Base-by-base conservation (phyloP, 2,797 vertebrate genomes). In the Leuciscus waleckii region DNA sequence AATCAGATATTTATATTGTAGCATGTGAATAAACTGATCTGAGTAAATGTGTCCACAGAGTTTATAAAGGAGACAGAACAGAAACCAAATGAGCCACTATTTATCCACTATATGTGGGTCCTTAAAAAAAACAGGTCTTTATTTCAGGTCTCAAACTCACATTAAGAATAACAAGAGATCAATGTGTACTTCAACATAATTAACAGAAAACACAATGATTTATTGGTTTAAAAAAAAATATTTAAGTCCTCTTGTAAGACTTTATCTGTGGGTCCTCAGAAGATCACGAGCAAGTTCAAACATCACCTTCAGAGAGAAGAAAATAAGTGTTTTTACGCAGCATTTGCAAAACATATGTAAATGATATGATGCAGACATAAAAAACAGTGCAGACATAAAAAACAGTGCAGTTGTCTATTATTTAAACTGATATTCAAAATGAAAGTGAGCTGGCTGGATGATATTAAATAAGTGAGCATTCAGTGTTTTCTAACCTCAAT, bases 241-340 rank as follows among this genome's bases (percentile, higher is more conserved):
- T 58, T n/a, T 1, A 32, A 49, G 35, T 81, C n/a, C 29, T 26
- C 5, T 46, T 78, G 29, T 26, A 73, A 29, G 32, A 67, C 71
- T 58, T 13, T 26, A 23, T 77, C 21, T 13, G 67, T 56, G 19
- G 58, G 35, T 84, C 85, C 26, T 51, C 90, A 98, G 93, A 97
- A 98, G 93, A 98, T 91, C 96, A 91, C 97, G 96, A 86, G 92
- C 95, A 75, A 99, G 96, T 93, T 99, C 98, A 95, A 99, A 99
- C 95, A 99, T 94, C 83, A 99, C 97, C 98, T 99, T 89, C 26
- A 88, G 56, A 88, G 76, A 51, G 91, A 91, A 91, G 73, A 90
- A 67, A 91, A 73, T 2, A 70, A 49, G 41, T 23, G 14, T 14
- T 41, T 58, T 43, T 26, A 1, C 16, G 16, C 26, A 67, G 29